These are phyloP conservation scores for Buteo buteo DNA, from an alignment of 2,113 vertebrate genomes.

Conservation along the genomic window DNA sequence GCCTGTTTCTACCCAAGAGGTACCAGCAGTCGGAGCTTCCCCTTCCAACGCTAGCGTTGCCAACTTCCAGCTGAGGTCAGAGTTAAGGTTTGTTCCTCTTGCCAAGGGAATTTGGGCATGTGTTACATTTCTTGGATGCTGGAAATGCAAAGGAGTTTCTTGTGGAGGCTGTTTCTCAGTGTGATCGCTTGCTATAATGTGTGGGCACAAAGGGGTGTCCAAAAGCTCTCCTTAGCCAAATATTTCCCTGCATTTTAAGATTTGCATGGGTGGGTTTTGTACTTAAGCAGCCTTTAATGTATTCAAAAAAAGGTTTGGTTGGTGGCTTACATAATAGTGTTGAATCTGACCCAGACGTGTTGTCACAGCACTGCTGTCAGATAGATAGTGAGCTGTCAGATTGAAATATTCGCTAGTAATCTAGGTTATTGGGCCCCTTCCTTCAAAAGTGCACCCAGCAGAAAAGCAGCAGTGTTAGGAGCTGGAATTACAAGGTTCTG, in stretches of 20 bases:
- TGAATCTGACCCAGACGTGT: constrained; percentile 65
- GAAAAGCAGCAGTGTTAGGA: not conserved
- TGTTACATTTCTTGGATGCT: constrained; percentile 30
- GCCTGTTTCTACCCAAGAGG: not conserved
- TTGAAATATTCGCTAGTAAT: constrained; percentile 51
- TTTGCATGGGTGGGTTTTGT: constrained; percentile 65
- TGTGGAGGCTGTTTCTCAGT: constrained; percentile 42
- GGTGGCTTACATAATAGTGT: constrained; percentile 64
- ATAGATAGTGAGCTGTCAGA: constrained; percentile 59
- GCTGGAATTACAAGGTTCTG: not conserved
- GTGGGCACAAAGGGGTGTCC: constrained; percentile 63
- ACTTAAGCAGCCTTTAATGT: constrained; percentile 62
- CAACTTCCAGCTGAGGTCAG: constrained; percentile 39
- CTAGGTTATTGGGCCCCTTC: constrained; percentile 59
- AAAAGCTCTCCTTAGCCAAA: constrained; percentile 57
- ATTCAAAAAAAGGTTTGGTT: constrained; percentile 62
- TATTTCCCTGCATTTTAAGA: constrained; percentile 62
- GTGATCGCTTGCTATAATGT: constrained; percentile 46
- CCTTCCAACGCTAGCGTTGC: not conserved
- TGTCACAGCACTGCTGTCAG: constrained; percentile 64
- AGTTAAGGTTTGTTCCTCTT: constrained; percentile 18
- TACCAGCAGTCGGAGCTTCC: not conserved
- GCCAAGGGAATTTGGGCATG: constrained; percentile 4
- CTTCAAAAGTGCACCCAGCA: not conserved
- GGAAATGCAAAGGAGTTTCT: constrained; percentile 55